A percentile compares a stretch with the other conserved stretches of the same genome.
These are phyloP conservation scores for Cygnus buccinator DNA, from an alignment of 2,113 vertebrate genomes.

Conservation along the genomic window DNA sequence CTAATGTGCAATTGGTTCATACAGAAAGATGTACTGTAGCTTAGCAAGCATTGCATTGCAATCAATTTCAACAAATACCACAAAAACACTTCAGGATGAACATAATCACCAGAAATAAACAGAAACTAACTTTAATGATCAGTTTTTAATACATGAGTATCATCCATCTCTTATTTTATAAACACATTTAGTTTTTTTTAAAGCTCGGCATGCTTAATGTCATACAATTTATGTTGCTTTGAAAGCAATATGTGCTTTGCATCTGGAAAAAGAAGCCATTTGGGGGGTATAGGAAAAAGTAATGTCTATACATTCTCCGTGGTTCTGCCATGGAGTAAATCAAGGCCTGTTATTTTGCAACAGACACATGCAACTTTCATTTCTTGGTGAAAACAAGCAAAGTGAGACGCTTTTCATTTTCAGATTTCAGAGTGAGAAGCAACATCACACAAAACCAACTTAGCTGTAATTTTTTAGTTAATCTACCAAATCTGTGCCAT, in stretches of 20 bases:
- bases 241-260: not conserved
- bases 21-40: not conserved
- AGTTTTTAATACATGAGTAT: not conserved
- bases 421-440: not conserved
- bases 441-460: not conserved
- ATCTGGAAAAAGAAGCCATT: not conserved
- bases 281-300: not conserved
- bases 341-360: not conserved
- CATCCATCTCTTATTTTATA: constrained; percentile 6
- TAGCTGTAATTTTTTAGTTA: not conserved
- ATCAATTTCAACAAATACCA: not conserved
- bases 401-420: not conserved
- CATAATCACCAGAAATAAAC: constrained; percentile 43
- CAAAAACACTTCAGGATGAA: not conserved
- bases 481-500: not conserved
- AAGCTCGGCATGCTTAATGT: constrained; percentile 17
- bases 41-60: not conserved
- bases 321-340: not conserved
- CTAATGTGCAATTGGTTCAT: not conserved
- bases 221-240: constrained; percentile 6
- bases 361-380: not conserved
- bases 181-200: constrained; percentile 1
- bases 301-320: not conserved
- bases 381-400: not conserved
- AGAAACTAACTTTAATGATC: constrained; percentile 4